A percentile compares a stretch with the other conserved stretches of the same genome.
Conservation (phyloP, 2,797 vertebrate species). For the Gallinago nigripennis region DNA sequence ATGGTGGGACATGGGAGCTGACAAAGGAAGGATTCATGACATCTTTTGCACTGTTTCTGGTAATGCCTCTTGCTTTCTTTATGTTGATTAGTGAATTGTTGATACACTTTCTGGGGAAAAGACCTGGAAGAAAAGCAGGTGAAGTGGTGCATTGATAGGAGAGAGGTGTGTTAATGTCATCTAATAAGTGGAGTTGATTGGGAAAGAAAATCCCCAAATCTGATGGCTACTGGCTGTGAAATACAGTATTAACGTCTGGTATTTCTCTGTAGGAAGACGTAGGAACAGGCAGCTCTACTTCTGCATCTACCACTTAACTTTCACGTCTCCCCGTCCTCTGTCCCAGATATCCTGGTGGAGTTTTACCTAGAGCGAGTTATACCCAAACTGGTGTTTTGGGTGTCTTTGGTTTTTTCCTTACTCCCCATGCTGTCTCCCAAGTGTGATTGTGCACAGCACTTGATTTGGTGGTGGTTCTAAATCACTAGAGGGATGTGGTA, state of each 20-base stretch:
- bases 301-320: background rate
- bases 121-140: background rate
- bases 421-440: background rate
- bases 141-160: background rate
- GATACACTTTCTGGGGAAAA: background rate
- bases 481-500: background rate
- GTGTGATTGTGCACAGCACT: accelerated
- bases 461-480: background rate
- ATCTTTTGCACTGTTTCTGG: constrained; percentile 97
- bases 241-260: background rate
- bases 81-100: background rate
- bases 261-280: background rate
- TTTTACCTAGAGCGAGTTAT: background rate
- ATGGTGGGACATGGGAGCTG: constrained; percentile 96
- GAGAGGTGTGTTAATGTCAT: background rate
- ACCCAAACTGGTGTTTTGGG: background rate
- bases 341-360: background rate
- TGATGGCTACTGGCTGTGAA: background rate
- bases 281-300: background rate
- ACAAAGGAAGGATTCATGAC: constrained; percentile 99
- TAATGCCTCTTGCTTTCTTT: constrained; percentile 61
- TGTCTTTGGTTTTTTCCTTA: background rate
- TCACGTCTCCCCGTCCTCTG: background rate
- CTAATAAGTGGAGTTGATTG: background rate
- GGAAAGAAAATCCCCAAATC: background rate